Conservation (phyloP, 2,113 vertebrate genomes). For the Perccottus glenii region DNA sequence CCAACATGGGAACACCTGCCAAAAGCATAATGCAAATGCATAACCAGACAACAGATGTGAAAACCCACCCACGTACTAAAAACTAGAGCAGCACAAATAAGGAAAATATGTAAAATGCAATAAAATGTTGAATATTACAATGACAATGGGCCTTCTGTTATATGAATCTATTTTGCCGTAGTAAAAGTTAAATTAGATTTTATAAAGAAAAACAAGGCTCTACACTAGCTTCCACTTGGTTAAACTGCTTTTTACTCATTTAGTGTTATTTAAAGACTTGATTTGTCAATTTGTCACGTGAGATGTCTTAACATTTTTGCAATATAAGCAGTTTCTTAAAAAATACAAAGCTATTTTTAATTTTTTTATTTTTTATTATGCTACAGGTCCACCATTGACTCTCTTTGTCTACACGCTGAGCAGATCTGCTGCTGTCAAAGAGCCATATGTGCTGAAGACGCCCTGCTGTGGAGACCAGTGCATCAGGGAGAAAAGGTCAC, state of each 20-base stretch:
- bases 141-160: no score
- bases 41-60: background rate
- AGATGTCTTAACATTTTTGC: no score
- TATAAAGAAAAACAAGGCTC: no score
- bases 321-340: no score
- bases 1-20: background rate
- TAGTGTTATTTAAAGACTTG: no score
- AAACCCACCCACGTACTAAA: background rate
- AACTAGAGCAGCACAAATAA: background rate
- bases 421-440: background rate
- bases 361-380: background rate
- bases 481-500: conserved; percentile 35
- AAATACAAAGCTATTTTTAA: background rate
- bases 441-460: conserved; percentile 28
- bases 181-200: no score
- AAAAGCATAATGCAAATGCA: background rate
- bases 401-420: background rate
- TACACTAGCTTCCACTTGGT: no score
- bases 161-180: no score
- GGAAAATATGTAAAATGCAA: background rate
- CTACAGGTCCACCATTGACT: background rate
- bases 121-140: no score
- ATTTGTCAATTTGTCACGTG: no score
- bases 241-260: no score
- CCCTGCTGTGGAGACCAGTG: conserved; percentile 27